Percentiles rank a stretch among this genome's conserved stretches.
These are phyloP conservation scores for Lissocephala sabroskyi DNA, from an alignment of 2,888 invertebrate genomes.

Conservation along the genomic window DNA sequence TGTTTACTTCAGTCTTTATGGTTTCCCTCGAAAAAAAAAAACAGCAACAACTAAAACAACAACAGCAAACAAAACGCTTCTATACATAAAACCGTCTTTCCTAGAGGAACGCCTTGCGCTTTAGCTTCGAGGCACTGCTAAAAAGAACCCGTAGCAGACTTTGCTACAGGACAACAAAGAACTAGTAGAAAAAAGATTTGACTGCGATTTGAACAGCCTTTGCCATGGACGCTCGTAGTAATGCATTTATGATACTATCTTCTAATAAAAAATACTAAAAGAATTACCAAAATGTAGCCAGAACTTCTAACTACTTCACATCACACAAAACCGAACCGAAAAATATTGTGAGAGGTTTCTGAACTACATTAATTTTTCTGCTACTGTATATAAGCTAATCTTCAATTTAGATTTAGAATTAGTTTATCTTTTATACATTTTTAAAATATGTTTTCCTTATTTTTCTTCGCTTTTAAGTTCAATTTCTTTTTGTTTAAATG, in stretches of 20 bases:
- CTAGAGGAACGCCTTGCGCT: conserved; percentile 27
- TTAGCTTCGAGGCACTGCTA: conserved; percentile 51
- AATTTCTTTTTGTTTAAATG: conserved; percentile 5
- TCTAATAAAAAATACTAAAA: background rate
- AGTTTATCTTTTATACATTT: conserved; percentile 8
- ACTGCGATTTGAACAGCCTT: too few species aligned
- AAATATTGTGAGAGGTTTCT: conserved; percentile 63
- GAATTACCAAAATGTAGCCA: conserved; percentile 29
- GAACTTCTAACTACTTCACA: conserved; percentile 55
- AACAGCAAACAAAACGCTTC: conserved; percentile 5
- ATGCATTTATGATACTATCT: too few species aligned
- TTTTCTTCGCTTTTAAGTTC: conserved; percentile 9
- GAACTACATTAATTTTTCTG: conserved; percentile 36
- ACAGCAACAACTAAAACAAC: conserved; percentile 1
- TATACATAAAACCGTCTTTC: conserved; percentile 10
- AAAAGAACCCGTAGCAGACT: conserved; percentile 4
- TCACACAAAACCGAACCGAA: conserved; percentile 29
- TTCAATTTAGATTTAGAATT: conserved; percentile 3
- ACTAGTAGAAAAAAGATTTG: conserved; percentile 2
- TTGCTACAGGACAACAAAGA: conserved; percentile 17
- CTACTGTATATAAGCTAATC: conserved; percentile 42
- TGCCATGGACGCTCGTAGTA: background rate
- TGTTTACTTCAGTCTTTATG: too few species aligned
- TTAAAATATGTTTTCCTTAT: conserved; percentile 1
- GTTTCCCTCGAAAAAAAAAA: background rate